Evolutionary conservation across 1,140 invertebrate species (phyloP), one percentile per base, ranked within the genome.

Genomic region (Physella acuta): DNA sequence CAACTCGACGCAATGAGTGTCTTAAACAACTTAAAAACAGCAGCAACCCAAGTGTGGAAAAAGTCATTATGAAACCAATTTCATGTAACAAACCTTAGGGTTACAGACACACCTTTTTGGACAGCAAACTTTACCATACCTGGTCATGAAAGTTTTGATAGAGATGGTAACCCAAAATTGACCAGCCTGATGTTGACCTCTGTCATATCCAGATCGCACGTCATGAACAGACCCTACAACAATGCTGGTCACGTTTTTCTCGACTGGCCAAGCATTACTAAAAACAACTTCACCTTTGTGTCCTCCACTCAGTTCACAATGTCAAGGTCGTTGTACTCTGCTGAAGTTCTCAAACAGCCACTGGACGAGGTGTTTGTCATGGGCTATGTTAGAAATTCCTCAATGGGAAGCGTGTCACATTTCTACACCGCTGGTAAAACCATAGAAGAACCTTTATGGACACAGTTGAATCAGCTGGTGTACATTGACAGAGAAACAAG

Each of bases 401-500:
- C 44, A 14, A 14, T 49, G 11, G 11, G 11, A 14, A 14, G 11
- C 44, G 44, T 49, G 11, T 14, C 44, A n/a, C 11, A 49, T 14
- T 49, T 49, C n/a, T 49, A 14, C n/a, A 11, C n/a, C 11, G n/a
- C 44, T 14, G 44, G n/a, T n/a, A n/a, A 14, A 11, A 11, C 44
- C 11, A n/a, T n/a, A n/a, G 44, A 49, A 14, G n/a, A 49, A n/a
- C 44, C 44, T 14, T 11, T 49, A 14, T 49, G 11, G 11, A 11
- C 11, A 49, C 11, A 49, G n/a, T 14, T n/a, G 11, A 30, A 11
- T 2, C 55, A 71, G 62, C 31, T 60, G 36, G 53, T 71, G 20
- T 28, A 59, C 8, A 51, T 71, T 8, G 39, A 71, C 56, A 51
- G 28, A 26, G 16, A n/a, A 36, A 65, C 69, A 3, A 55, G 69